Conservation (phyloP, 2,888 invertebrate species). For the Helicoverpa assulta region DNA sequence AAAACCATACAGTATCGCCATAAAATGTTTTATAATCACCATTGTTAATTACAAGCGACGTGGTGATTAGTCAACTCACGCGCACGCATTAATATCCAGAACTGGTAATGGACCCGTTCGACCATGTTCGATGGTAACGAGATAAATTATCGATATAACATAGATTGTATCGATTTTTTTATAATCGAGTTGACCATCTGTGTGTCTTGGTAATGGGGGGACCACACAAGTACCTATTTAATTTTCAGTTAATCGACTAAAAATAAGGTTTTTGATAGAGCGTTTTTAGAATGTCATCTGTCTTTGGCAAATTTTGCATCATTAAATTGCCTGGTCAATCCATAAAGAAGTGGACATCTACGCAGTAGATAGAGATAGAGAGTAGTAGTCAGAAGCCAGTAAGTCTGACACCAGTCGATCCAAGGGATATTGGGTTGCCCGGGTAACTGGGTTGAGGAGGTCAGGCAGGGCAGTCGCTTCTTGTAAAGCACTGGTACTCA, state of each 20-base stretch:
- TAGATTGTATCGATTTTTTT: slow-evolving; percentile 30
- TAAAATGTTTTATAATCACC: slow-evolving; percentile 64
- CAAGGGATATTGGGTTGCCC: too few relatives aligned
- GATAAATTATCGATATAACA: slow-evolving; percentile 43
- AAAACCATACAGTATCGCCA: slow-evolving; percentile 34
- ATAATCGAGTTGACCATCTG: slow-evolving; percentile 1
- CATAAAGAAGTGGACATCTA: too few relatives aligned
- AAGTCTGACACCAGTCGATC: too few relatives aligned
- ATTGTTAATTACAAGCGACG: slow-evolving; percentile 68
- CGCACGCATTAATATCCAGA: slow-evolving; percentile 55
- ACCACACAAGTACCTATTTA: background rate
- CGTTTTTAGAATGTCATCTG: too few relatives aligned
- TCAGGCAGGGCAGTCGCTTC: too few relatives aligned
- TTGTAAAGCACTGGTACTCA: too few relatives aligned
- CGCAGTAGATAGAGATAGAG: too few relatives aligned
- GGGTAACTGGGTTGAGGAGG: too few relatives aligned
- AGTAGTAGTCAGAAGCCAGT: too few relatives aligned
- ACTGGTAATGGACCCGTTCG: slow-evolving; percentile 59
- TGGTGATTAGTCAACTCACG: slow-evolving; percentile 59
- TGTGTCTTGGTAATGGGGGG: background rate
- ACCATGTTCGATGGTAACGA: slow-evolving; percentile 35
- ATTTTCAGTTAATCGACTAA: background rate
- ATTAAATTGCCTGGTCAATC: too few relatives aligned
- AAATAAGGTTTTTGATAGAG: too few relatives aligned
- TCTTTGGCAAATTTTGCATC: too few relatives aligned